These are phyloP conservation scores for Rhagoletis pomonella DNA, from an alignment of 1,140 invertebrate species.

Conservation along the genomic window DNA sequence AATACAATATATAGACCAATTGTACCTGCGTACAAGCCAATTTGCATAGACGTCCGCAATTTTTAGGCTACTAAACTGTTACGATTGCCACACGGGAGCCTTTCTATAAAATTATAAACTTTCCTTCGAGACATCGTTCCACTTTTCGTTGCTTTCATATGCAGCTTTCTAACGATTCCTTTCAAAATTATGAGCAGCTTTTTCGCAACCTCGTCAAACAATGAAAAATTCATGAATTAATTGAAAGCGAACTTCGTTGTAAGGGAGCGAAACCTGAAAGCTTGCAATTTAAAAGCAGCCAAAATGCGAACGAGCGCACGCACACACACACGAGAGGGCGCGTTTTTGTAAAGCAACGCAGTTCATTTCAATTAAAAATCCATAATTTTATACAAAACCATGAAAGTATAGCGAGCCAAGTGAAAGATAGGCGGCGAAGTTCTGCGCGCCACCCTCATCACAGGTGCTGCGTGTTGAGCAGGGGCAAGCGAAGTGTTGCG, in stretches of 20 bases:
- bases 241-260: slow-evolving; percentile 10
- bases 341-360: not conserved
- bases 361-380: slow-evolving; percentile 52
- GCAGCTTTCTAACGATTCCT: not conserved
- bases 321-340: not conserved
- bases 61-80: not conserved
- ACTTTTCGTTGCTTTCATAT: not conserved
- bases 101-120: not conserved
- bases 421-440: not conserved
- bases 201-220: not conserved
- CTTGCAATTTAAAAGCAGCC: slow-evolving; percentile 35
- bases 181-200: not conserved
- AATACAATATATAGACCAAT: too few relatives aligned
- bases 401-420: not conserved
- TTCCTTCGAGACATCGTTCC: not conserved
- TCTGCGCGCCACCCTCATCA: not conserved
- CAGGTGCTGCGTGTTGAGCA: not conserved
- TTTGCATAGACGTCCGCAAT: not conserved
- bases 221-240: slow-evolving; percentile 50
- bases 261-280: not conserved
- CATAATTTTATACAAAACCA: slow-evolving; percentile 47
- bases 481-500: not conserved
- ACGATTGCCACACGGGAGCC: too few relatives aligned
- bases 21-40: too few relatives aligned
- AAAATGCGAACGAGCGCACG: not conserved